phyloP scores from a whole-genome alignment of 2,797 vertebrate species.

The Enteromius unitaeniatus region DNA sequence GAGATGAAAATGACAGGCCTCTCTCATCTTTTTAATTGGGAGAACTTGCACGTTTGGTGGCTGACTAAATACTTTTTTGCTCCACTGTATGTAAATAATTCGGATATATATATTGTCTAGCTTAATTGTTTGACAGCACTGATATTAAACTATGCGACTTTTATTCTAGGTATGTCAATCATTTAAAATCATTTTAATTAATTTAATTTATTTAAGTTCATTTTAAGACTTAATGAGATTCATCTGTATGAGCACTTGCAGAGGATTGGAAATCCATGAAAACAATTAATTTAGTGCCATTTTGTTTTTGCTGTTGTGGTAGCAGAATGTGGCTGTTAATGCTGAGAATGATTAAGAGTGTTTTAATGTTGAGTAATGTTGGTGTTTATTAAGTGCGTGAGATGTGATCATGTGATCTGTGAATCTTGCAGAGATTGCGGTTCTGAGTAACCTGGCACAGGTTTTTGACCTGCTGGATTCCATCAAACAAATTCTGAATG shows the following conservation, averaged over 20 bases:
- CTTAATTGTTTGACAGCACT: no score
- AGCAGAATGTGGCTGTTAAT: neutral
- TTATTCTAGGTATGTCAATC: neutral
- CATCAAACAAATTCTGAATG: constrained; percentile 91
- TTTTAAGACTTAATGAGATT: neutral
- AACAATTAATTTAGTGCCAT: neutral
- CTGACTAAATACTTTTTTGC: no score
- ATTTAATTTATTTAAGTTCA: neutral
- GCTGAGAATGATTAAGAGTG: no score
- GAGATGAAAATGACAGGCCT: no score
- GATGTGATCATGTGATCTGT: constrained; percentile 23
- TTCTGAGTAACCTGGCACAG: constrained; percentile 93
- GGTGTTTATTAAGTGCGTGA: neutral
- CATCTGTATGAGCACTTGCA: neutral
- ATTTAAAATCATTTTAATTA: neutral
- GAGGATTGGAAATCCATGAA: neutral
- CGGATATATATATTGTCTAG: no score
- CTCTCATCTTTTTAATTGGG: no score
- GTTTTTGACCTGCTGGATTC: constrained; percentile 94
- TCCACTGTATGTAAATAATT: no score
- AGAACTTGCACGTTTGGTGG: no score
- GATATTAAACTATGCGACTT: neutral
- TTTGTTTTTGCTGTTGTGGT: neutral
- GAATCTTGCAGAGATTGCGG: constrained; percentile 87
- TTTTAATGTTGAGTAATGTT: no score